Conservation (phyloP, 2,888 invertebrate species). For the Desoria tigrina region DNA sequence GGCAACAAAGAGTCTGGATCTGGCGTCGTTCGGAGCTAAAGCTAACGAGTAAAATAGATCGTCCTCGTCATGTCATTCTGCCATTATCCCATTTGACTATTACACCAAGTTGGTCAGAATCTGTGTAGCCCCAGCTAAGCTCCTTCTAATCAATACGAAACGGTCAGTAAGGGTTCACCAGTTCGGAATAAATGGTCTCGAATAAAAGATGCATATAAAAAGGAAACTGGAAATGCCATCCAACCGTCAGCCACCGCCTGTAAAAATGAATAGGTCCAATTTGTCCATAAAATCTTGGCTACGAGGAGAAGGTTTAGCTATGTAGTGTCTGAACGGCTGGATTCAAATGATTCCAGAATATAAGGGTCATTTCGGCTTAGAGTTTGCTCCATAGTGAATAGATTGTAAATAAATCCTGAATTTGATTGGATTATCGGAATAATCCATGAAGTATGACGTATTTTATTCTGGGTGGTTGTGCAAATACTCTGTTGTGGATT, state of each 20-base stretch:
- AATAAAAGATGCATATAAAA: slow-evolving; percentile 2
- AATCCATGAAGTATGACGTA: slow-evolving; percentile 16
- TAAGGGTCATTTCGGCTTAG: no score
- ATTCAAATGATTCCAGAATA: not conserved
- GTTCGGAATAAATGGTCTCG: slow-evolving; percentile 14
- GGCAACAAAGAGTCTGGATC: not conserved
- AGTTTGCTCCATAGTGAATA: slow-evolving; percentile 1
- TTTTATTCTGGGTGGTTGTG: not conserved
- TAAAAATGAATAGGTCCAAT: slow-evolving; percentile 20
- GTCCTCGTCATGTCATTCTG: no score
- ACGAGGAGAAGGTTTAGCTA: no score
- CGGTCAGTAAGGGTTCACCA: slow-evolving; percentile 14
- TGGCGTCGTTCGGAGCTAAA: not conserved
- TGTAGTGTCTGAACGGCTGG: no score
- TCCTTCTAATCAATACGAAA: not conserved
- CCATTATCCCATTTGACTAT: no score
- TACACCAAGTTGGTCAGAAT: no score
- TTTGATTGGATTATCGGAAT: slow-evolving; percentile 25
- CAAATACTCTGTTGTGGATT: no score
- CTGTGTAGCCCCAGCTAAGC: not conserved
- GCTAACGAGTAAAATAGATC: no score
- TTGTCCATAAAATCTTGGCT: slow-evolving; percentile 16
- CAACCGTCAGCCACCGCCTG: not conserved
- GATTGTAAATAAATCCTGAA: slow-evolving; percentile 17
- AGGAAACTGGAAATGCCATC: slow-evolving; percentile 5